Percentiles rank a stretch among this genome's conserved stretches.
Conservation (phyloP, 2,797 vertebrate species). For the Lutjanus argentimaculatus region DNA sequence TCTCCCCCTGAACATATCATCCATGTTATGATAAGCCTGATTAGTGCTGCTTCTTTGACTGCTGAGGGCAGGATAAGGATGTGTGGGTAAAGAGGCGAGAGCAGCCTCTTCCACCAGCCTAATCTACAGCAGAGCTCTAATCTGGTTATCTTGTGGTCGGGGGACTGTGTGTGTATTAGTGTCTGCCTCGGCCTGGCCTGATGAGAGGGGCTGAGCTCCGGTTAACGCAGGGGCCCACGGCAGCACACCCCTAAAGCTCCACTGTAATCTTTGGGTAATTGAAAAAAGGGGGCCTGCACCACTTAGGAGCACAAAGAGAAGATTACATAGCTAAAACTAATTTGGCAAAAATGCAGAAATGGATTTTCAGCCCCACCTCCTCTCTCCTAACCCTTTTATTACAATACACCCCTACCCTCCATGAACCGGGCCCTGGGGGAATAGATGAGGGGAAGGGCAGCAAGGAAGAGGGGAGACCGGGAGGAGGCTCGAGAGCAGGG, state of each 20-base stretch:
- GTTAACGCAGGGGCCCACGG: slow-evolving; percentile 79
- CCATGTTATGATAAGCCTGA: slow-evolving; percentile 86
- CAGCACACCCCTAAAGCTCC: slow-evolving; percentile 85
- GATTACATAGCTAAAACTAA: slow-evolving; percentile 91
- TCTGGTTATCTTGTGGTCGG: slow-evolving; percentile 85
- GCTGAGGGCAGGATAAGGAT: slow-evolving; percentile 83
- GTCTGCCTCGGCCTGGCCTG: slow-evolving; percentile 69
- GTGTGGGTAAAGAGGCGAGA: slow-evolving; percentile 82
- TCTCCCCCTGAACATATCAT: slow-evolving; percentile 76
- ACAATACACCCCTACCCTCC: slow-evolving; percentile 79
- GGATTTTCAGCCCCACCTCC: slow-evolving; percentile 85
- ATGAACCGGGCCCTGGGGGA: slow-evolving; percentile 73
- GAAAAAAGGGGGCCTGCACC: slow-evolving; percentile 86
- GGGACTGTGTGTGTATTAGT: slow-evolving; percentile 66
- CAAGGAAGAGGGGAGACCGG: slow-evolving; percentile 33
- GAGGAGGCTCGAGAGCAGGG: slow-evolving; percentile 29
- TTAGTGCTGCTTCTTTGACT: slow-evolving; percentile 85
- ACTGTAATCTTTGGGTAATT: slow-evolving; percentile 90
- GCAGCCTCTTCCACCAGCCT: slow-evolving; percentile 80
- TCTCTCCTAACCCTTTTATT: slow-evolving; percentile 79
- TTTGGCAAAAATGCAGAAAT: slow-evolving; percentile 89
- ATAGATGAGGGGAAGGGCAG: slow-evolving; percentile 54
- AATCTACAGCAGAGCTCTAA: slow-evolving; percentile 85
- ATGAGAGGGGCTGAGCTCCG: slow-evolving; percentile 75
- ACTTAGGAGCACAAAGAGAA: slow-evolving; percentile 90